Evolutionary conservation across 2,113 vertebrate genomes (phyloP).

Genomic region (Oncorhynchus clarkii): DNA sequence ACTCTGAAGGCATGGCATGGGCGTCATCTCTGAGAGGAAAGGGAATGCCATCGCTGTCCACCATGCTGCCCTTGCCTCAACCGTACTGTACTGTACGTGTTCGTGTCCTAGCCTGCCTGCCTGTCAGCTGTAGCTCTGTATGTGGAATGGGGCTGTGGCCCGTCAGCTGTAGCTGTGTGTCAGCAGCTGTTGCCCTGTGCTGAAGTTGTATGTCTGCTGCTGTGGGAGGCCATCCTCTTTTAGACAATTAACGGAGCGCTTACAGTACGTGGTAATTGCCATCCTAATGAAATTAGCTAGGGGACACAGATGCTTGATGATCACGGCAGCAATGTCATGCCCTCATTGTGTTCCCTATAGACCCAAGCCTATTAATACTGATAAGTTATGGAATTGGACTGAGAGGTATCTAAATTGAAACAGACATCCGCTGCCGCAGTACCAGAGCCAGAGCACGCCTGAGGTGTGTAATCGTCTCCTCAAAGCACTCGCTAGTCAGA

Average conservation of each 20-base stretch:
- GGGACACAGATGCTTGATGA: slow-evolving; percentile 44
- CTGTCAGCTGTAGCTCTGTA: slow-evolving; percentile 58
- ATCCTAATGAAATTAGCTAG: no score
- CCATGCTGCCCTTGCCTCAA: slow-evolving; percentile 24
- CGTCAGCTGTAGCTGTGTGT: background rate
- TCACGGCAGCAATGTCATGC: slow-evolving; percentile 12
- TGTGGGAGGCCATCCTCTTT: slow-evolving; percentile 44
- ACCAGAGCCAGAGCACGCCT: slow-evolving; percentile 18
- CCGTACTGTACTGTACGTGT: slow-evolving; percentile 11
- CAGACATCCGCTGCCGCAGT: slow-evolving; percentile 6
- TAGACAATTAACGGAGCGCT: slow-evolving; percentile 60
- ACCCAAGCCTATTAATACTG: slow-evolving; percentile 49
- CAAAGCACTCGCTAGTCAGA: background rate
- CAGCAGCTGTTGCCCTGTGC: slow-evolving; percentile 60
- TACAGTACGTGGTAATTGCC: slow-evolving; percentile 49
- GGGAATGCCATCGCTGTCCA: slow-evolving; percentile 15
- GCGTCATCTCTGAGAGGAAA: background rate
- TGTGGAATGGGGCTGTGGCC: no score
- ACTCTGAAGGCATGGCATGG: background rate
- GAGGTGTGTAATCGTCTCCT: slow-evolving; percentile 4
- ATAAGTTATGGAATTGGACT: slow-evolving; percentile 41
- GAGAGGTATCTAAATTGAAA: slow-evolving; percentile 18
- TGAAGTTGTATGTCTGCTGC: slow-evolving; percentile 21
- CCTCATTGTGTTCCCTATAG: slow-evolving; percentile 48
- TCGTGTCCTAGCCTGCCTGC: slow-evolving; percentile 2